Base-by-base conservation (phyloP, 2,797 vertebrate genomes). In the Kryptopterus vitreolus region DNA sequence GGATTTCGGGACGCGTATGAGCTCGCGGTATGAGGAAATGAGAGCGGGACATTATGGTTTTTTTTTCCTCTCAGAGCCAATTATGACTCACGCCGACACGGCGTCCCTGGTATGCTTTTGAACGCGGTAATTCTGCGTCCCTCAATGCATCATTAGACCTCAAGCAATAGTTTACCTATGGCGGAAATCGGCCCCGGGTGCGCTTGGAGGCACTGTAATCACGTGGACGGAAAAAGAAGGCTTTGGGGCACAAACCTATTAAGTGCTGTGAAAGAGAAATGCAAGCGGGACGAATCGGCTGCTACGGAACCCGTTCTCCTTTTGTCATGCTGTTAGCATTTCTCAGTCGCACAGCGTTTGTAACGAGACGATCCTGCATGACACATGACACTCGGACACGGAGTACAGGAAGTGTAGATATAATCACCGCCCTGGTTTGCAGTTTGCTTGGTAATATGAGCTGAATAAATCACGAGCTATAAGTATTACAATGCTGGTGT, bases 111-210 rank as follows among this genome's bases (percentile, higher is more conserved):
- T 24, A 61, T 57, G 57, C 57, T 81, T 72, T 20, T 12, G 55
- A 68, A 66, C 15, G 58, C 69, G n/a, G 50, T 75, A 50, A 81
- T 81, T 71, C 29, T 22, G 26, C 53, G 62, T 59, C 59, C n/a
- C 48, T 66, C 68, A 80, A 57, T 43, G 20, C 35, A 66, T 46
- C 52, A 18, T 48, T 68, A 58, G 57, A 59, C 58, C 50, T 73
- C 0, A 24, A 22, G 22, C 59, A 55, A 65, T 33, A 15, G 66
- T 3, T 71, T 43, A 71, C 13, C 50, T 13, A 72, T 11, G 12
- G 33, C 26, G 13, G 63, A 22, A 65, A 24, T 20, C n/a, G 31
- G 29, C 52, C 8, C 11, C n/a, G n/a, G n/a, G n/a, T n/a, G n/a
- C n/a, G n/a, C n/a, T n/a, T n/a, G n/a, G n/a, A n/a, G n/a, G 10